Evolutionary conservation across 2,113 vertebrate species (phyloP).

Genomic region (Riparia riparia): DNA sequence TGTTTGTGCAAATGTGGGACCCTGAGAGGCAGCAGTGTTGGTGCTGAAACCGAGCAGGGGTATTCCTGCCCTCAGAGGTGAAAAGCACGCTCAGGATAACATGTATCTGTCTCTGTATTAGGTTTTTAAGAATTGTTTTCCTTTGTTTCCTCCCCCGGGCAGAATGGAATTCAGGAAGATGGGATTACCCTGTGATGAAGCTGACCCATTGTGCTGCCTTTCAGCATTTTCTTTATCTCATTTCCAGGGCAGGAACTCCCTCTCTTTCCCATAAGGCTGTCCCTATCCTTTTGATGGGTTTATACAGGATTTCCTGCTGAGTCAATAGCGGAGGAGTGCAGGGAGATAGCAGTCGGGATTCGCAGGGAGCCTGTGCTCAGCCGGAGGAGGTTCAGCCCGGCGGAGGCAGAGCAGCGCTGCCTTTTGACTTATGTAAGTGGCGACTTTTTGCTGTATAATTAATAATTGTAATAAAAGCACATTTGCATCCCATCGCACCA

Average conservation of each 20-base stretch:
- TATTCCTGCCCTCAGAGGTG: background rate
- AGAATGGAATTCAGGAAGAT: background rate
- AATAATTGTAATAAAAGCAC: conserved; percentile 23
- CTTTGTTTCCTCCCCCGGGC: background rate
- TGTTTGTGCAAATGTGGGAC: background rate
- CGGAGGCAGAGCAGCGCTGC: background rate
- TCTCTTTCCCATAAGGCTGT: background rate
- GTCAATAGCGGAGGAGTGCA: background rate
- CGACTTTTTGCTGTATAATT: background rate
- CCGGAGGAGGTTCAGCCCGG: background rate
- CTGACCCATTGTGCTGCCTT: background rate
- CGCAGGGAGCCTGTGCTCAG: conserved; percentile 10
- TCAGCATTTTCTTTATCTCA: background rate
- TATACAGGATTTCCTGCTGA: conserved; percentile 26
- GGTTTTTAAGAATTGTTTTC: background rate
- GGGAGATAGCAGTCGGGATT: conserved; percentile 7
- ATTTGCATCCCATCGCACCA: background rate
- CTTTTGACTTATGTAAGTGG: conserved; percentile 3
- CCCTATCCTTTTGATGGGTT: background rate
- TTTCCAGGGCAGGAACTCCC: conserved; percentile 2
- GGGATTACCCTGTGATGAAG: background rate
- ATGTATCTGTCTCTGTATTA: background rate
- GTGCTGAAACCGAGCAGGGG: background rate
- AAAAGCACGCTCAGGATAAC: background rate
- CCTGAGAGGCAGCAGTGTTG: background rate